phyloP scores from a whole-genome alignment of 2,888 invertebrate genomes.

The Plemyria rubiginata region DNA sequence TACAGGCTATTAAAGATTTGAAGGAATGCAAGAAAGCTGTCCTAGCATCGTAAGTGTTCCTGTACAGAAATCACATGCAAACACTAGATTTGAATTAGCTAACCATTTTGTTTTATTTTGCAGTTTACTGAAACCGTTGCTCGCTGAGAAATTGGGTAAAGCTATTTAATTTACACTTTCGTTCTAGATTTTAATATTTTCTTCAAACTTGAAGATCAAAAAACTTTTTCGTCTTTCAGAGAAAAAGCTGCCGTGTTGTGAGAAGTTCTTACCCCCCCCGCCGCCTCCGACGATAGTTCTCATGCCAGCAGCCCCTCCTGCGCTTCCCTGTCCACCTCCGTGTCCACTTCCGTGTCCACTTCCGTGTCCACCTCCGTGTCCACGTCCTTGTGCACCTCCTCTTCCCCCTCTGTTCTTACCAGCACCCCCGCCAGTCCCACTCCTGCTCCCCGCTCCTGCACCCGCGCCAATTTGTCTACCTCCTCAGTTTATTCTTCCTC shows the following conservation, averaged over 20 bases:
- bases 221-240: slow-evolving; percentile 22
- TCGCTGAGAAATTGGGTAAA: slow-evolving; percentile 63
- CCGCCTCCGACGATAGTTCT: slow-evolving; percentile 66
- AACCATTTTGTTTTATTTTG: slow-evolving; percentile 41
- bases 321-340: slow-evolving; percentile 60
- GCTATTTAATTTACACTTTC: neutral
- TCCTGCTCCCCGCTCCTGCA: slow-evolving; percentile 42
- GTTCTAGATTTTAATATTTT: slow-evolving; percentile 6
- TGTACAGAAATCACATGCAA: neutral
- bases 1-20: slow-evolving; percentile 73
- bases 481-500: slow-evolving; percentile 35
- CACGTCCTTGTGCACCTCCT: slow-evolving; percentile 61
- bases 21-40: slow-evolving; percentile 75
- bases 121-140: slow-evolving; percentile 72
- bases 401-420: slow-evolving; percentile 47
- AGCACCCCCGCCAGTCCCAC: slow-evolving; percentile 46
- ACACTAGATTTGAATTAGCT: neutral
- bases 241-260: slow-evolving; percentile 45
- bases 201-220: slow-evolving; percentile 3
- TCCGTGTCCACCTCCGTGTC: slow-evolving; percentile 51
- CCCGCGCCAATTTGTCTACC: slow-evolving; percentile 39
- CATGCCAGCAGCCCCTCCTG: slow-evolving; percentile 63
- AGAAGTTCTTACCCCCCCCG: slow-evolving; percentile 51
- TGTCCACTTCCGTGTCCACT: slow-evolving; percentile 58
- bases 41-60: slow-evolving; percentile 66